phyloP scores from a whole-genome alignment of 1,140 invertebrate species.

The Ephestia elutella region DNA sequence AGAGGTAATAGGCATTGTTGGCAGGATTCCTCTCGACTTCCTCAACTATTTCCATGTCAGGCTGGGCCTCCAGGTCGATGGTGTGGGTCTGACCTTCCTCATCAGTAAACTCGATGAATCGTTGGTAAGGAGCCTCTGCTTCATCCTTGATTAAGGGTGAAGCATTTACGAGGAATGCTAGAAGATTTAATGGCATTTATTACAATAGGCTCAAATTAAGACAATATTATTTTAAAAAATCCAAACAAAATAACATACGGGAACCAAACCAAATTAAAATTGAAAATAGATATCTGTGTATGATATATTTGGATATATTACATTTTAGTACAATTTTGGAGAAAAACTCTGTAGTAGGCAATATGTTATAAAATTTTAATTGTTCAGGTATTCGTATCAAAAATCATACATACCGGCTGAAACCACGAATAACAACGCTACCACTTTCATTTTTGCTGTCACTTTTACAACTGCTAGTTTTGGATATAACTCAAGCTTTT shows the following conservation, averaged over 20 bases:
- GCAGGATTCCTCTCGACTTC: slow-evolving; percentile 30
- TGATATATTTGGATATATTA: too few species aligned
- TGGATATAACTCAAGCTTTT: too few species aligned
- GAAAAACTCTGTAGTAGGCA: too few species aligned
- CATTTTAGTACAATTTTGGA: too few species aligned
- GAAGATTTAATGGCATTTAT: too few species aligned
- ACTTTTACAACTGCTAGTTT: too few species aligned
- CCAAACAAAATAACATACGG: too few species aligned
- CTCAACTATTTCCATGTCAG: slow-evolving; percentile 25
- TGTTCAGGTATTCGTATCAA: background rate
- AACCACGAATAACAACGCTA: background rate
- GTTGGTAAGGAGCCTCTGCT: slow-evolving; percentile 16
- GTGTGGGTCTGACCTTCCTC: slow-evolving; percentile 27
- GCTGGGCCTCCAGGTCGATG: slow-evolving; percentile 28
- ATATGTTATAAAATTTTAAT: too few species aligned
- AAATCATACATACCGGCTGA: background rate
- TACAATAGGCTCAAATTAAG: too few species aligned
- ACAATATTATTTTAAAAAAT: too few species aligned
- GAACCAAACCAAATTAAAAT: too few species aligned
- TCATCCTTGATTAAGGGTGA: slow-evolving; percentile 8
- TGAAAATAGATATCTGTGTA: too few species aligned
- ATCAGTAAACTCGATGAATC: slow-evolving; percentile 33
- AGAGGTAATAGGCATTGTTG: slow-evolving; percentile 31
- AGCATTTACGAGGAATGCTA: background rate
- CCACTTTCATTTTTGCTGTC: background rate